phyloP scores from a whole-genome alignment of 53 echinoderm and acorn worm species.

The Holothuria scabra region DNA sequence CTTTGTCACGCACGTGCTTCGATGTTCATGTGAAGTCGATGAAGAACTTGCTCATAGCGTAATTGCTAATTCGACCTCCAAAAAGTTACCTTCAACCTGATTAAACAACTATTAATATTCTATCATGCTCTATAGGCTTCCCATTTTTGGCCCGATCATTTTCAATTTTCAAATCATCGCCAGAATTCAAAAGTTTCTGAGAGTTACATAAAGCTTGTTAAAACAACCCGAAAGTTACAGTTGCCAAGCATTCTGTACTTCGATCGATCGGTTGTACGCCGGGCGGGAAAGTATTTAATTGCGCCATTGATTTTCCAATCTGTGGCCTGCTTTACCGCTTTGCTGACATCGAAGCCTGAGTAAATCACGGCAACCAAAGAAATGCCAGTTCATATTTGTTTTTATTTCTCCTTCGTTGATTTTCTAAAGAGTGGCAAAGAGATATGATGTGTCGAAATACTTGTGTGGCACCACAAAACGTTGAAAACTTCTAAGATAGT shows the following conservation, averaged over 20 bases:
- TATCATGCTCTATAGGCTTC: conserved; percentile 17
- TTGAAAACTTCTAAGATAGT: not conserved
- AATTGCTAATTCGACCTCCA: conserved; percentile 20
- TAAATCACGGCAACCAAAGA: conserved; percentile 14
- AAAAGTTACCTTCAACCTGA: conserved; percentile 28
- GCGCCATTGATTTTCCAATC: conserved; percentile 42
- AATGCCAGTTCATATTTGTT: conserved; percentile 41
- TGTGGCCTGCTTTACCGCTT: conserved; percentile 27
- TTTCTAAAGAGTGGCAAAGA: conserved; percentile 15
- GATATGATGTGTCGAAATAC: not conserved
- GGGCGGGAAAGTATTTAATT: conserved; percentile 17
- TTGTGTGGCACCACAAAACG: conserved; percentile 26
- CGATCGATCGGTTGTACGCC: conserved; percentile 30
- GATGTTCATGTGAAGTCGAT: no score
- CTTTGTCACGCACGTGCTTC: no score
- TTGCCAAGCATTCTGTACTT: conserved; percentile 9
- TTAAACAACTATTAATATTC: conserved; percentile 42
- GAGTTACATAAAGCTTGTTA: not conserved
- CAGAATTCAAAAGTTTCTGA: conserved; percentile 12
- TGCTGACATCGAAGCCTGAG: conserved; percentile 36
- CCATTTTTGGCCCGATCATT: conserved; percentile 20
- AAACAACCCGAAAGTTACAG: conserved; percentile 28
- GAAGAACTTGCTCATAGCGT: no score
- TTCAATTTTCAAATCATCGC: conserved; percentile 16
- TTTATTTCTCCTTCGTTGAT: conserved; percentile 27